Evolutionary conservation across 2,113 vertebrate genomes (phyloP), one percentile per base, ranked within the genome.

Genomic region (Stigmatopora argus): DNA sequence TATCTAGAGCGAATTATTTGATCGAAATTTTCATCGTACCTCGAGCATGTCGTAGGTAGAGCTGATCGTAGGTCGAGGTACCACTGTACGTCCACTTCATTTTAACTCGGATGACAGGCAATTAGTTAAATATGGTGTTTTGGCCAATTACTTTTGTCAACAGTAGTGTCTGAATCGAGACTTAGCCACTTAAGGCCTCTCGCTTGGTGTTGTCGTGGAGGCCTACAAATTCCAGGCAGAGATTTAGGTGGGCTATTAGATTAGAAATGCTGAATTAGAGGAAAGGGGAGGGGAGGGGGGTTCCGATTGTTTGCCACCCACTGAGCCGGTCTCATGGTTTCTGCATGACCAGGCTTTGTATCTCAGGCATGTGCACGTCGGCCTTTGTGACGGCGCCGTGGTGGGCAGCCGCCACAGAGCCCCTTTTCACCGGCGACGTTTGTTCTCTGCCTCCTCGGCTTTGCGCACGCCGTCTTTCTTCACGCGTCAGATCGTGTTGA

Each of bases 271-370:
- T 77, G 74, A 80, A 79, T 86, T 83, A 83, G 18, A 15, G 65
- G 68, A 10, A 13, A 4, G 34, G 56, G 18, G 57, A 18, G 57
- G 17, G 10, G 3, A 7, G 55, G 55, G 26, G 56, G 68, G 47
- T 68, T 67, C 59, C n/a, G 31, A 77, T 75, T 83, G 79, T 86
- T 81, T 70, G 61, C 80, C 82, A 70, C 88, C 88, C 82, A 88
- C 86, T 86, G 78, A 85, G 81, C 77, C 63, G 81, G 82, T 89
- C 86, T 80, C 66, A 87, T 89, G 86, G 85, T 84, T 75, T 71
- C 74, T 85, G 82, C 86, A 60, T 89, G 86, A 88, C 76, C 83
- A 7, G 72, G 74, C 85, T 88, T 88, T 86, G 83, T 81, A 67
- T 83, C 71, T 66, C 71, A 64, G 52, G 76, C 67, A 44, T 35